These are phyloP conservation scores for Batillaria attramentaria DNA, from an alignment of 1,140 invertebrate species.

Conservation along the genomic window DNA sequence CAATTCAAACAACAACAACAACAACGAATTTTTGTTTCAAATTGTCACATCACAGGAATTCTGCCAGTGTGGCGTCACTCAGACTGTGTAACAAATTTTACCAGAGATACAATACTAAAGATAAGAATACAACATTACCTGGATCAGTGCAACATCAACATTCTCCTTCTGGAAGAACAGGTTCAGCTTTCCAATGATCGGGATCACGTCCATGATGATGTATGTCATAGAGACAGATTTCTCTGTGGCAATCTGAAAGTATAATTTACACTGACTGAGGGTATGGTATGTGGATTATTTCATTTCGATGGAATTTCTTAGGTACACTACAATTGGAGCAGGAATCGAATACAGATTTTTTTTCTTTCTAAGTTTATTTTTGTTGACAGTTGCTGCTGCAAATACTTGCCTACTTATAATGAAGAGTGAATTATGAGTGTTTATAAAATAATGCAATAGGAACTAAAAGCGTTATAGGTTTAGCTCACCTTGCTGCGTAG, in stretches of 20 bases:
- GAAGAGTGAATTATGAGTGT: too few species aligned
- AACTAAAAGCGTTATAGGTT: background rate
- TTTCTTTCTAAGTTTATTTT: background rate
- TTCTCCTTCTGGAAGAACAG: conserved; percentile 33
- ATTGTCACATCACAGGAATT: background rate
- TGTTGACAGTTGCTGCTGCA: background rate
- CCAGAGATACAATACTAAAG: background rate
- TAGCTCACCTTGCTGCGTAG: background rate
- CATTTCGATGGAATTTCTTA: too few species aligned
- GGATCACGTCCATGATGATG: conserved; percentile 43
- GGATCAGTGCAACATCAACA: conserved; percentile 35
- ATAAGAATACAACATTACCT: conserved; percentile 14
- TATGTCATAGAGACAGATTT: conserved; percentile 34
- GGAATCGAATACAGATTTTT: too few species aligned
- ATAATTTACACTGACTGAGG: too few species aligned
- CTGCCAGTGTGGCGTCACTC: background rate
- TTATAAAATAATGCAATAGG: too few species aligned
- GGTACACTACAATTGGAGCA: too few species aligned
- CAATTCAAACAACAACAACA: background rate
- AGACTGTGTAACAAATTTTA: background rate
- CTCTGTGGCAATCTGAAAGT: conserved; percentile 21
- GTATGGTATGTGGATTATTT: background rate
- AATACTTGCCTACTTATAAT: too few species aligned
- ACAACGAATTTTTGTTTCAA: background rate
- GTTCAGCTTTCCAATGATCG: conserved; percentile 34